Evolutionary conservation across 64 coral and sea anemone species (phyloP), one percentile per base, ranked within the genome.

Genomic region (Montipora capricornis): DNA sequence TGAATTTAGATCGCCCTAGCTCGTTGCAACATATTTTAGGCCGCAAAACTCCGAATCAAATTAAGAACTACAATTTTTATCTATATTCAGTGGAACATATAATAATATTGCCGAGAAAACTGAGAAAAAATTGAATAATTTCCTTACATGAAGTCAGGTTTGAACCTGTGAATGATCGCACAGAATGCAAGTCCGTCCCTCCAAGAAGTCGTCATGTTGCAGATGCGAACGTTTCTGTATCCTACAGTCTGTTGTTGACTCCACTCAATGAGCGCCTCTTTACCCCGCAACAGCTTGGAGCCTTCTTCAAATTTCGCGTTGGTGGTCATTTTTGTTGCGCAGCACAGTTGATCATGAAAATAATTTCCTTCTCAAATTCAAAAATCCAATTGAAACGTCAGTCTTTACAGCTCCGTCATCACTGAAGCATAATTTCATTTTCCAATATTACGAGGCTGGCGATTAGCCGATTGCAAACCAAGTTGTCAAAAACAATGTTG

Each of bases 131-230:
- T 6, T 49, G 11, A 77, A 0, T 45, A 47, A 47, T 78, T 78
- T 78, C 78, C 93, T 95, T 90, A 90, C 93, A 95, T 95, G 10
- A 84, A 45, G 46, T 95, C 93, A 14, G 93, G 93, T 26, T 89
- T 95, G 80, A 86, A 95, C 44, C 57, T 80, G 77, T 95, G 93
- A 62, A 95, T 86, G 68, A 95, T 90, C 0, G 93, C 93, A 16
- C 93, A 95, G 16, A 95, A 95, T 14, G 93, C 93, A 4, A 95
- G 74, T 8, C 93, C 93, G 29, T 95, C 57, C 68, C 80, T 78
- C 93, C 93, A 95, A 2, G 93, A 95, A 15, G 93, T 84, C 24
- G 87, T 83, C 93, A 95, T 95, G 47, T 95, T 81, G 50, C 47
- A 74, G 24, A 95, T 77, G 70, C 84, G 89, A 50, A 95, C 93